Percentiles rank a stretch among this genome's conserved stretches.
These are phyloP conservation scores for Trachops cirrhosus DNA, from an alignment of 2,797 vertebrate genomes.

Conservation along the genomic window DNA sequence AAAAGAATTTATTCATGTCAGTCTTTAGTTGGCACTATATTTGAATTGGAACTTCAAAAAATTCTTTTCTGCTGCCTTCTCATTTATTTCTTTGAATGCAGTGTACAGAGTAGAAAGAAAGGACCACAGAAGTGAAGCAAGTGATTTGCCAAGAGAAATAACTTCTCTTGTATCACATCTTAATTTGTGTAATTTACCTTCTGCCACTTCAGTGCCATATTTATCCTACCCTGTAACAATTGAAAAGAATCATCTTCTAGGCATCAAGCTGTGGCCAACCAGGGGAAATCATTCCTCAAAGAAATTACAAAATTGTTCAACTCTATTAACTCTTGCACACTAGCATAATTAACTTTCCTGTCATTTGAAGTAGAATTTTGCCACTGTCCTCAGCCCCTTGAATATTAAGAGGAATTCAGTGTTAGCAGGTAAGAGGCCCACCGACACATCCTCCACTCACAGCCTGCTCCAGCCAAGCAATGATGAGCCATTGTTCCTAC, in stretches of 20 bases:
- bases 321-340: background rate
- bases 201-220: background rate
- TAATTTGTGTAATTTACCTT: background rate
- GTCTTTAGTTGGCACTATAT: background rate
- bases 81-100: background rate
- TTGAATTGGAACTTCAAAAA: background rate
- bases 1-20: background rate
- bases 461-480: background rate
- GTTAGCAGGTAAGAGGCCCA: background rate
- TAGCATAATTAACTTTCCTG: background rate
- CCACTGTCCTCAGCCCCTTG: too few relatives aligned
- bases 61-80: background rate
- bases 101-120: background rate
- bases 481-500: too few relatives aligned
- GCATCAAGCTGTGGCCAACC: background rate
- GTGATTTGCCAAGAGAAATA: background rate
- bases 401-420: background rate
- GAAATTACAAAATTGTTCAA: background rate
- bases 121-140: background rate
- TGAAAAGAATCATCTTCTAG: background rate
- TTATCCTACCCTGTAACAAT: background rate
- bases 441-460: background rate
- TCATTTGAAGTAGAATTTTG: background rate
- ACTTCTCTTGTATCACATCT: background rate
- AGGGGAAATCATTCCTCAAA: background rate